These are phyloP conservation scores for Hemicordylus capensis DNA, from an alignment of 2,113 vertebrate species.

Conservation along the genomic window DNA sequence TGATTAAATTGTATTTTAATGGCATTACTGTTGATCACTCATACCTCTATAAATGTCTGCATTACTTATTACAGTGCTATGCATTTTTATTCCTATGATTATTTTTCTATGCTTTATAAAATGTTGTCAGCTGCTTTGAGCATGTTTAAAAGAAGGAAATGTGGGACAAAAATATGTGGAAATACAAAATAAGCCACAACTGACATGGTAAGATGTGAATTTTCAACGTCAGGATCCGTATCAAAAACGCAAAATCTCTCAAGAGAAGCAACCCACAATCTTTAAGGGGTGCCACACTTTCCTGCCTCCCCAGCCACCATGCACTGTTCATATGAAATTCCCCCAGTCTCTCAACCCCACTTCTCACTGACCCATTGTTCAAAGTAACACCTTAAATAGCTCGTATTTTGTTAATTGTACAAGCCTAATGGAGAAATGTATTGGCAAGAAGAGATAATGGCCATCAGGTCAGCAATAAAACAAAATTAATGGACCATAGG, in stretches of 20 bases:
- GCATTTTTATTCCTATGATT: too few species aligned
- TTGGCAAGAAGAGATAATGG: conserved; percentile 78
- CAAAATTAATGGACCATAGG: conserved; percentile 83
- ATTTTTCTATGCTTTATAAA: too few species aligned
- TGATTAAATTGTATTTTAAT: too few species aligned
- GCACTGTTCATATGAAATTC: not conserved
- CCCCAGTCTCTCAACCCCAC: conserved; percentile 20
- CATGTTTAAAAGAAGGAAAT: not conserved
- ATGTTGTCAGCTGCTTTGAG: too few species aligned
- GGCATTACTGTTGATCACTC: too few species aligned
- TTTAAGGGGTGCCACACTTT: not conserved
- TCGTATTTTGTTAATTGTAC: conserved; percentile 77
- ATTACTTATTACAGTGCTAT: too few species aligned
- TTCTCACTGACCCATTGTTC: conserved; percentile 63
- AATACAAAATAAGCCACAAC: not conserved
- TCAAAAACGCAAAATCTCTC: not conserved
- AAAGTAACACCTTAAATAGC: conserved; percentile 60
- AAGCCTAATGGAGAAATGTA: conserved; percentile 80
- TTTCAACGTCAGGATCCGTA: not conserved
- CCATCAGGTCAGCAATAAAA: conserved; percentile 83
- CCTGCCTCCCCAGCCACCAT: not conserved
- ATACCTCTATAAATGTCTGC: too few species aligned
- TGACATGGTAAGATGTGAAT: not conserved
- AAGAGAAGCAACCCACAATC: not conserved
- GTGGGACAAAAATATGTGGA: not conserved